Conservation (phyloP, 1,140 invertebrate species). For the Dendroctonus ponderosae region DNA sequence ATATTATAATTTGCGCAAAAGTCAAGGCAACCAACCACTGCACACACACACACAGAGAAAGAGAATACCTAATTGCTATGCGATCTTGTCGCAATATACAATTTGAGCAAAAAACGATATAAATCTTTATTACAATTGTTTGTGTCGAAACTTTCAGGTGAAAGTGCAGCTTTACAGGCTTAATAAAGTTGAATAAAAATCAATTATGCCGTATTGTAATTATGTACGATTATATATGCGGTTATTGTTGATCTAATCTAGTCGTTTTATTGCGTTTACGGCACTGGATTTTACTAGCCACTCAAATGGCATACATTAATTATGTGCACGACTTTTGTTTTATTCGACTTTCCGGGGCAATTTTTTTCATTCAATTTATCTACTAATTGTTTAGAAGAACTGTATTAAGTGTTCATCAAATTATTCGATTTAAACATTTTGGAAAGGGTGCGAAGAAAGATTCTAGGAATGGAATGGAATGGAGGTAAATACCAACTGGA, state of each 20-base stretch:
- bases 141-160: slow-evolving; percentile 10
- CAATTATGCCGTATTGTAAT: not conserved
- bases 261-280: slow-evolving; percentile 1
- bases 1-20: slow-evolving; percentile 21
- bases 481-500: no score
- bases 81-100: slow-evolving; percentile 18
- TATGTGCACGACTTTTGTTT: no score
- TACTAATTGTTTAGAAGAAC: no score
- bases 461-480: no score
- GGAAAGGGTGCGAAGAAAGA: no score
- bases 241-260: not conserved
- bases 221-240: not conserved
- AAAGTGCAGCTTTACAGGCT: not conserved
- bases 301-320: no score
- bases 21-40: slow-evolving; percentile 11
- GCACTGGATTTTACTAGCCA: not conserved
- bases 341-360: no score
- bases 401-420: no score
- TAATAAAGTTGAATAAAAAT: not conserved
- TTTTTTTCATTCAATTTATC: no score
- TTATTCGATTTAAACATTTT: no score
- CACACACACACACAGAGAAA: not conserved
- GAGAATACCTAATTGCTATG: slow-evolving; percentile 17
- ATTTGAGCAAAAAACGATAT: slow-evolving; percentile 19
- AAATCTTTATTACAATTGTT: slow-evolving; percentile 16